Conservation (phyloP, 2,113 vertebrate genomes). For the Sisor rabdophorus region DNA sequence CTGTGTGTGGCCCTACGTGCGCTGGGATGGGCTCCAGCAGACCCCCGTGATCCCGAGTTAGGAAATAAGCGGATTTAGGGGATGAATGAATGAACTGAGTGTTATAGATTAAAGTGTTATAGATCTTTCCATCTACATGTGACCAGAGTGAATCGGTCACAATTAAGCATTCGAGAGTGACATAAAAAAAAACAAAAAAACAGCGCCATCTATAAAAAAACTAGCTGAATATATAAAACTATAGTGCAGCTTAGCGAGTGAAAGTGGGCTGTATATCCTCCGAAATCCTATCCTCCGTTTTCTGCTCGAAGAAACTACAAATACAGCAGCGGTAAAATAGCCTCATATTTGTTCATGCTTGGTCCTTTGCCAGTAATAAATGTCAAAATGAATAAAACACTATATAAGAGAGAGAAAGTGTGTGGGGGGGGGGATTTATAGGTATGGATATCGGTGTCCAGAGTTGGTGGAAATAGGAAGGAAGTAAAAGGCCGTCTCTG, state of each 20-base stretch:
- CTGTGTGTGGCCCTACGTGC: too few species aligned
- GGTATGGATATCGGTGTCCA: conserved; percentile 14
- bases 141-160: background rate
- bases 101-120: too few species aligned
- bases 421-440: conserved; percentile 18
- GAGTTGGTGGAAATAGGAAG: conserved; percentile 23
- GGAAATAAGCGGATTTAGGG: too few species aligned
- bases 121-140: too few species aligned
- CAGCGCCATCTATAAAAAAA: background rate
- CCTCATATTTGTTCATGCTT: conserved; percentile 3
- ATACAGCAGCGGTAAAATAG: background rate
- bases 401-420: background rate
- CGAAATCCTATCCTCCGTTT: background rate
- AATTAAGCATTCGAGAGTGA: background rate
- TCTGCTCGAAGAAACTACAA: background rate
- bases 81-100: too few species aligned
- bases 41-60: too few species aligned
- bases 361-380: conserved; percentile 11
- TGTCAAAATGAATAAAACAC: conserved; percentile 34
- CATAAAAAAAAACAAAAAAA: background rate
- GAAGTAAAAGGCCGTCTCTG: background rate
- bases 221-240: background rate
- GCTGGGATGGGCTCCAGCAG: too few species aligned
- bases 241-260: background rate
- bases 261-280: background rate